Evolutionary conservation across 2,797 vertebrate species (phyloP).

Genomic region (Coregonus ussuriensis): DNA sequence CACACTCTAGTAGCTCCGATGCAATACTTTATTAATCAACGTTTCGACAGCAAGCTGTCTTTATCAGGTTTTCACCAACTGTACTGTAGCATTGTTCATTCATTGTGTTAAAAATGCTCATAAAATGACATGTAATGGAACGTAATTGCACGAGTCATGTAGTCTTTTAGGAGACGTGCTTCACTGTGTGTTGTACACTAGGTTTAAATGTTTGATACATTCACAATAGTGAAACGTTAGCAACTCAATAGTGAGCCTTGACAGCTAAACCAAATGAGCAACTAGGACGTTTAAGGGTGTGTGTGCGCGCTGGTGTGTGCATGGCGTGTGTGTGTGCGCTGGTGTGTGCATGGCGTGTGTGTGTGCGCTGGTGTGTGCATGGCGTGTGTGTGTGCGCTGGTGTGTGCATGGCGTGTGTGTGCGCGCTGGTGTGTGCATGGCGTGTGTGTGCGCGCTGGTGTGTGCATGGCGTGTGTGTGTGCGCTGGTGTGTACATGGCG

Average conservation of each 20-base stretch:
- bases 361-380: too few species aligned
- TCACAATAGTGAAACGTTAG: conserved; percentile 46
- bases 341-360: too few species aligned
- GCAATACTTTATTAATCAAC: not conserved
- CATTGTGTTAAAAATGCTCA: not conserved
- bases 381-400: too few species aligned
- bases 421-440: too few species aligned
- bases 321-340: too few species aligned
- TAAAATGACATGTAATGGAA: too few species aligned
- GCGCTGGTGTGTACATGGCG: too few species aligned
- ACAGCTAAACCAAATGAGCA: conserved; percentile 68
- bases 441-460: too few species aligned
- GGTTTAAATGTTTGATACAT: conserved; percentile 50
- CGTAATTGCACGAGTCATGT: not conserved
- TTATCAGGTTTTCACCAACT: not conserved
- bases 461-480: too few species aligned
- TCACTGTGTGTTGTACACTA: not conserved
- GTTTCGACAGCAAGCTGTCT: not conserved
- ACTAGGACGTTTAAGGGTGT: conserved; percentile 48
- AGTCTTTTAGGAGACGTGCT: conserved; percentile 11
- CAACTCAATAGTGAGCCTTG: conserved; percentile 58
- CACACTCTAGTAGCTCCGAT: too few species aligned
- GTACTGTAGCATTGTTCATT: not conserved
- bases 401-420: too few species aligned
- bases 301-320: too few species aligned